These are phyloP conservation scores for Hydropotes inermis DNA, from an alignment of 2,113 vertebrate species.

Conservation along the genomic window DNA sequence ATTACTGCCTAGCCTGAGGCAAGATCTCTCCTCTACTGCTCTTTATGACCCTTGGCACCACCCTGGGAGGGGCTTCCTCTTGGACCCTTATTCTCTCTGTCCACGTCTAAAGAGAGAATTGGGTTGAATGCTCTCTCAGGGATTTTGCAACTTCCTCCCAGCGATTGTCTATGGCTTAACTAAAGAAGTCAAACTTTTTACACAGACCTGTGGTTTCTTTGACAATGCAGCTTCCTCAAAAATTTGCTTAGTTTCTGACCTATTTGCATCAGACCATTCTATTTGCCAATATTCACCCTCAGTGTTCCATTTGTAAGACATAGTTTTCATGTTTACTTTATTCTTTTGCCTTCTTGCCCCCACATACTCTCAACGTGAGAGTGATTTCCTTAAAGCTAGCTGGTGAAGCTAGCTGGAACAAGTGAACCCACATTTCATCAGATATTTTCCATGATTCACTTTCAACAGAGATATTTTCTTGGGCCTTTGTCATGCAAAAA, in stretches of 20 bases:
- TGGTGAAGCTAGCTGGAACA: background rate
- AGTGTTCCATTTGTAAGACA: background rate
- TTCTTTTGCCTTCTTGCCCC: background rate
- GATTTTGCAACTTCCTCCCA: background rate
- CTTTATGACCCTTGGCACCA: background rate
- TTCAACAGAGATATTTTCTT: background rate
- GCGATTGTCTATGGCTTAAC: background rate
- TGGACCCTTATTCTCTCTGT: background rate
- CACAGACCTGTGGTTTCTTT: constrained; percentile 23
- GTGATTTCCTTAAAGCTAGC: background rate
- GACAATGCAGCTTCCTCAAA: constrained; percentile 13
- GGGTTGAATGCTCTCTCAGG: background rate
- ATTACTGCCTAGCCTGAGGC: background rate
- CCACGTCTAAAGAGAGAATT: background rate
- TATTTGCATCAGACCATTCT: background rate
- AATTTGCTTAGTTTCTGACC: background rate
- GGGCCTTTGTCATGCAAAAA: background rate
- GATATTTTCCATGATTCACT: background rate
- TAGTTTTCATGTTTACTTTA: background rate
- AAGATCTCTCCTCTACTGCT: background rate
- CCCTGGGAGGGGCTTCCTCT: background rate
- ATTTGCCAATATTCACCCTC: background rate
- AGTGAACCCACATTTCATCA: background rate
- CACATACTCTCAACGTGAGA: background rate
- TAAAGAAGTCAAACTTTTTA: background rate